A percentile compares a stretch with the other conserved stretches of the same genome.
These are phyloP conservation scores for Campylomormyrus tamandua DNA, from an alignment of 2,113 vertebrate species.

Conservation along the genomic window DNA sequence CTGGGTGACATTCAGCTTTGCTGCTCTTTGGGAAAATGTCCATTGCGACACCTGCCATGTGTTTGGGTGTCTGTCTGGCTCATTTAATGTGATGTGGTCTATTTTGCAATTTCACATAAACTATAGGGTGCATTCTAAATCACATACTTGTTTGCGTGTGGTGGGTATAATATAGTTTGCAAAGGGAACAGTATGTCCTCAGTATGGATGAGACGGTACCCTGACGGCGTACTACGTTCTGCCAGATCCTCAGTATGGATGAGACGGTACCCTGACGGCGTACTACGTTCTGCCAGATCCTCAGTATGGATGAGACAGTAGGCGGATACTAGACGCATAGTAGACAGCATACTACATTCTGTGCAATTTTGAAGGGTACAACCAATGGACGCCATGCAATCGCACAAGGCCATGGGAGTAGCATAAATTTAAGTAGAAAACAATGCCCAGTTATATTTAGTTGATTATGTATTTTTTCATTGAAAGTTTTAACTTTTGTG, in stretches of 20 bases:
- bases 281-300: no score
- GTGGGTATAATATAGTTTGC: neutral
- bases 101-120: neutral
- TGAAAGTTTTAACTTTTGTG: no score
- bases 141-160: neutral
- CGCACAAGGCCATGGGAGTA: no score
- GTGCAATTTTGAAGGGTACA: no score
- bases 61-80: conserved; percentile 23
- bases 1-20: neutral
- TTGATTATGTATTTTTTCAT: no score
- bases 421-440: no score
- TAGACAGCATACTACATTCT: no score
- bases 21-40: conserved; percentile 38
- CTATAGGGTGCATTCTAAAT: neutral
- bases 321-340: no score
- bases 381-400: no score
- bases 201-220: neutral
- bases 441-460: no score
- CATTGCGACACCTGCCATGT: conserved; percentile 39
- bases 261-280: neutral
- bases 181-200: neutral
- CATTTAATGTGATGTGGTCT: neutral
- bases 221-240: neutral
- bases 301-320: neutral
- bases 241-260: neutral